Evolutionary conservation across 2,113 vertebrate species (phyloP).

Genomic region (Pachyramphus minor): DNA sequence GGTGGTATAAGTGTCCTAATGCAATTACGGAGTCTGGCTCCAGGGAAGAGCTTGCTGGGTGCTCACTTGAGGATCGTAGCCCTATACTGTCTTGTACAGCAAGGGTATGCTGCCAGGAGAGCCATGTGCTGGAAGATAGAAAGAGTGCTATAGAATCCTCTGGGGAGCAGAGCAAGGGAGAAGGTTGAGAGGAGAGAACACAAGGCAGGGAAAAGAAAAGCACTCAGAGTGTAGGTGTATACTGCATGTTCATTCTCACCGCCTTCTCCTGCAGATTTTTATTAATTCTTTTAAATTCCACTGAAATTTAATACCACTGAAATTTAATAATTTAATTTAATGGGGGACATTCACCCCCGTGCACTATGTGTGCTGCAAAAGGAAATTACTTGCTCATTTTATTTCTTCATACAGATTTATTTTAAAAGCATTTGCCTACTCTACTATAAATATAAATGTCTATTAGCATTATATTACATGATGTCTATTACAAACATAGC

Average conservation of each 20-base stretch:
- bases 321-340: not conserved
- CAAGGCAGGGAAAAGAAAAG: not conserved
- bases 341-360: not conserved
- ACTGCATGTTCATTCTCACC: not conserved
- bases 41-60: not conserved
- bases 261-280: not conserved
- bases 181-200: not conserved
- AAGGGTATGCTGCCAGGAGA: not conserved
- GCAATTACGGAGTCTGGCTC: not conserved
- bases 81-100: fast-evolving
- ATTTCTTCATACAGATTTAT: not conserved
- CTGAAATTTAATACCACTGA: not conserved
- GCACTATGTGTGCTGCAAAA: not conserved
- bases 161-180: not conserved
- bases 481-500: not conserved
- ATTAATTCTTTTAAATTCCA: not conserved
- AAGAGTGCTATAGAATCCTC: not conserved
- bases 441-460: not conserved
- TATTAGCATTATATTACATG: not conserved
- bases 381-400: not conserved
- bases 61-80: not conserved
- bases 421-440: not conserved
- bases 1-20: not conserved
- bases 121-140: not conserved
- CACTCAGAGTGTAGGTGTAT: not conserved